Evolutionary conservation across 2,113 vertebrate genomes (phyloP).

Genomic region (Apteryx owenii): DNA sequence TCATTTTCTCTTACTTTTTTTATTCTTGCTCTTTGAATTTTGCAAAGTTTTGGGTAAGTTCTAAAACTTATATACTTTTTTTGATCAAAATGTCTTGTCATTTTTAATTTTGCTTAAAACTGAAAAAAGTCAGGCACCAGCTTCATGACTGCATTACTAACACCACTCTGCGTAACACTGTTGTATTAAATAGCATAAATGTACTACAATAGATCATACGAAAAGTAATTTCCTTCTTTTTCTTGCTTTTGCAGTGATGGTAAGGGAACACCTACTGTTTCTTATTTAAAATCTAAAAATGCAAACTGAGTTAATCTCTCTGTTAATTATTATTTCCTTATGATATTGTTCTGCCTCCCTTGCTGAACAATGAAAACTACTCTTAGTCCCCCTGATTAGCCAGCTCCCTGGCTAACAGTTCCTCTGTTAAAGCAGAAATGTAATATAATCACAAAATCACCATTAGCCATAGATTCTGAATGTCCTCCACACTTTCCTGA

Average conservation of each 20-base stretch:
- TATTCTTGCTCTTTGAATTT: not conserved
- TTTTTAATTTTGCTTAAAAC: not conserved
- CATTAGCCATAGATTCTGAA: not conserved
- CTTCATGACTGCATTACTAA: not conserved
- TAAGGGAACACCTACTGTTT: not conserved
- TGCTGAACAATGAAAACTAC: not conserved
- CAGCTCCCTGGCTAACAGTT: too few species aligned
- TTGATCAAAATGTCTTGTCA: not conserved
- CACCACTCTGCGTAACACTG: not conserved
- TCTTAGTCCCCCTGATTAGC: not conserved
- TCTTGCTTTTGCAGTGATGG: not conserved
- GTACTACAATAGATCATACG: not conserved
- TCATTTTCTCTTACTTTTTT: accelerated
- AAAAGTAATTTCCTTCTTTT: not conserved
- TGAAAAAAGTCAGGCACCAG: not conserved
- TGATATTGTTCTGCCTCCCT: not conserved
- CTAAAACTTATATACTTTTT: not conserved
- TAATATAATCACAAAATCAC: not conserved
- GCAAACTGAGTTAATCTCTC: constrained; percentile 31
- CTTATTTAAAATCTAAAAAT: constrained; percentile 16
- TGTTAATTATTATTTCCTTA: constrained; percentile 25
- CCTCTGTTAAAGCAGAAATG: not conserved
- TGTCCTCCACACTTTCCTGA: not conserved
- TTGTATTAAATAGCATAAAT: not conserved
- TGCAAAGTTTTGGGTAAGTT: not conserved